phyloP scores from a whole-genome alignment of 37 sponge, comb jelly and placozoan genomes.

The Crambe crambe region DNA sequence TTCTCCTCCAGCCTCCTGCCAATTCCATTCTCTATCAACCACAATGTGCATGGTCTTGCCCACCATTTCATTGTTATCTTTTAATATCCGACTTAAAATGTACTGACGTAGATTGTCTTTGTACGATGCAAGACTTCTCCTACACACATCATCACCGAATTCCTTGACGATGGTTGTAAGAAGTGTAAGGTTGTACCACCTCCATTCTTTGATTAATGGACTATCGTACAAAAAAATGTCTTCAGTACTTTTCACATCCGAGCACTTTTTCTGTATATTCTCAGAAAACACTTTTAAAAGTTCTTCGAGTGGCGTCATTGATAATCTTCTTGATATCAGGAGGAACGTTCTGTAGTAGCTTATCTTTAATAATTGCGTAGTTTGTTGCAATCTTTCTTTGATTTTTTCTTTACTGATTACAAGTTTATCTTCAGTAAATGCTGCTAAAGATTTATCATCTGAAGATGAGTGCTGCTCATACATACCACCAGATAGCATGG shows the following conservation, averaged over 20 bases:
- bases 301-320: neutral
- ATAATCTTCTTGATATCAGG: neutral
- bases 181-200: neutral
- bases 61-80: neutral
- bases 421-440: too few species aligned
- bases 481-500: too few species aligned
- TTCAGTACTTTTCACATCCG: neutral
- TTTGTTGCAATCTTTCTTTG: neutral
- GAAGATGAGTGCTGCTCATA: too few species aligned
- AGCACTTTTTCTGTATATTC: neutral
- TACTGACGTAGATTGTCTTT: neutral
- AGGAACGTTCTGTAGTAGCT: neutral
- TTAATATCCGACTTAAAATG: neutral
- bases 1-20: neutral
- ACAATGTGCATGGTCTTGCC: too few species aligned
- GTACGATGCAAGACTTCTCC: neutral
- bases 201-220: neutral
- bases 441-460: too few species aligned
- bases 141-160: neutral
- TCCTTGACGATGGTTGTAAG: neutral
- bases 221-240: neutral
- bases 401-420: neutral
- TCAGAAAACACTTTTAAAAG: neutral
- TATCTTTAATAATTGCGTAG: neutral
- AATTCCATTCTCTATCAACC: neutral